These are phyloP conservation scores for Procambarus clarkii DNA, from an alignment of 1,140 invertebrate species.

Conservation along the genomic window DNA sequence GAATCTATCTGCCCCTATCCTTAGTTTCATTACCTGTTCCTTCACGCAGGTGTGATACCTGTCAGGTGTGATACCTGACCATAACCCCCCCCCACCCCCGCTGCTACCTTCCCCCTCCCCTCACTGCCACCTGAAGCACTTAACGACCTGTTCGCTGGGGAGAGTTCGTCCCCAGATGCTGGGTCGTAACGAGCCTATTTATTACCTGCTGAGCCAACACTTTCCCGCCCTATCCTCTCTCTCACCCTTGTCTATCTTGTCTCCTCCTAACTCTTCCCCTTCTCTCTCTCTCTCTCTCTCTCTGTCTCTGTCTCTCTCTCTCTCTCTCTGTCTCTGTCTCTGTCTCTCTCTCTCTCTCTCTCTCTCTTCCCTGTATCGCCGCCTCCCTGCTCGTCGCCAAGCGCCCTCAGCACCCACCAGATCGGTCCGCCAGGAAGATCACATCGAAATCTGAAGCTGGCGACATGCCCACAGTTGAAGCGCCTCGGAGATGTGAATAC, in stretches of 20 bases:
- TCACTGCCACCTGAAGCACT: slow-evolving; percentile 1
- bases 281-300: too few relatives aligned
- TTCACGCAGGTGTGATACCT: too few relatives aligned
- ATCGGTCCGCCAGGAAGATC: background rate
- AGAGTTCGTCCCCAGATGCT: background rate
- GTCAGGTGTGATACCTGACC: too few relatives aligned
- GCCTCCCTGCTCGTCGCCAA: background rate
- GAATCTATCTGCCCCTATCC: too few relatives aligned
- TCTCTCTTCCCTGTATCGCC: too few relatives aligned
- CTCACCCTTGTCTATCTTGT: background rate
- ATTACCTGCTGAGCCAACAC: background rate
- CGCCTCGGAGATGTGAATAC: background rate
- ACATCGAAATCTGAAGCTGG: background rate
- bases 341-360: background rate
- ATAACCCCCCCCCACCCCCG: background rate
- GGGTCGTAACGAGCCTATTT: background rate
- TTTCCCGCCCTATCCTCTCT: background rate
- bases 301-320: background rate
- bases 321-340: background rate
- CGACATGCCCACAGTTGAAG: too few relatives aligned
- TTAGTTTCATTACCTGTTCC: too few relatives aligned
- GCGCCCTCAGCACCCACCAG: background rate
- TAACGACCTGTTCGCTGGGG: background rate
- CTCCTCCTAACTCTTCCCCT: too few relatives aligned
- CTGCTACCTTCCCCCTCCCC: background rate